Percentiles rank a stretch among this genome's conserved stretches.
These are phyloP conservation scores for Syngnathus typhle DNA, from an alignment of 2,113 vertebrate species.

Conservation along the genomic window DNA sequence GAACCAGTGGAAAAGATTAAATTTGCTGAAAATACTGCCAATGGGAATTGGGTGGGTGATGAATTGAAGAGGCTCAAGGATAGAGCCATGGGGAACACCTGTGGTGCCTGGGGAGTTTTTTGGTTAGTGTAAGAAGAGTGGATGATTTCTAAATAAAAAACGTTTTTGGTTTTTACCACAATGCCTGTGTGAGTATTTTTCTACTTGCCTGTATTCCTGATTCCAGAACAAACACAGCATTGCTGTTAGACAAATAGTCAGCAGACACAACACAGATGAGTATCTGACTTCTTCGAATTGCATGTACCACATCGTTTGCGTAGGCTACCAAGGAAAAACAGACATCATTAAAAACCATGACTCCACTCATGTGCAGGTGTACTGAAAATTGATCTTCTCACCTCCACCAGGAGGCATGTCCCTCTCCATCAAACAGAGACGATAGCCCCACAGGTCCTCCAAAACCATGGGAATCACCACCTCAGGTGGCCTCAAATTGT, in stretches of 20 bases:
- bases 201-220: conserved; percentile 73
- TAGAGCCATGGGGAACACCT: neutral
- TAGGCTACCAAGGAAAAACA: conserved; percentile 68
- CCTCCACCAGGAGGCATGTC: conserved; percentile 86
- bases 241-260: conserved; percentile 69
- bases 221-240: conserved; percentile 79
- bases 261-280: conserved; percentile 79
- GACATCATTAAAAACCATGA: conserved; percentile 5
- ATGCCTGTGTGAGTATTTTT: neutral
- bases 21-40: no score
- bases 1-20: neutral
- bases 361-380: neutral
- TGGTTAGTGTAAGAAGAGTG: neutral
- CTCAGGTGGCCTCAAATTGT: conserved; percentile 17
- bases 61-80: neutral
- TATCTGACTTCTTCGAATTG: conserved; percentile 77
- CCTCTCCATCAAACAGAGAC: conserved; percentile 81
- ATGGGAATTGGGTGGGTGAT: neutral
- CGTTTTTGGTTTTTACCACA: neutral
- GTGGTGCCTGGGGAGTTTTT: neutral
- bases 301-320: conserved; percentile 76
- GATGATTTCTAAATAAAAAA: no score
- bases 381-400: conserved; percentile 40
- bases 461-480: conserved; percentile 68
- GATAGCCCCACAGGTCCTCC: conserved; percentile 80